Evolutionary conservation across 35 echinoderm and acorn worm genomes (phyloP).

Genomic region (Eucidaris tribuloides): DNA sequence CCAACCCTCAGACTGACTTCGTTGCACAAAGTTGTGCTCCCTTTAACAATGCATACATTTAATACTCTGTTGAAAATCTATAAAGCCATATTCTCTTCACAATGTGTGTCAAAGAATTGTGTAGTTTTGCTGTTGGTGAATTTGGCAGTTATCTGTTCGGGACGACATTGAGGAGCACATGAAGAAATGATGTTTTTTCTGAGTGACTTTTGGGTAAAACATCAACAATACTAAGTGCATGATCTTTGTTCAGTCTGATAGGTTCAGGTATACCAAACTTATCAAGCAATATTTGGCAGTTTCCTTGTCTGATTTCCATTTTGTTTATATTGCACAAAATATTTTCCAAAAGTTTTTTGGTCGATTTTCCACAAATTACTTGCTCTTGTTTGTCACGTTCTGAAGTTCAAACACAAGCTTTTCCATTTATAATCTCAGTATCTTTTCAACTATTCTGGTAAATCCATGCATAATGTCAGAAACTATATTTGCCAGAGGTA

Average conservation of each 20-base stretch:
- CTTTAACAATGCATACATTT: too few species aligned
- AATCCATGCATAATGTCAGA: conserved; percentile 38
- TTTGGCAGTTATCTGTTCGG: too few species aligned
- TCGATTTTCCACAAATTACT: neutral
- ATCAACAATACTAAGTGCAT: conserved; percentile 44
- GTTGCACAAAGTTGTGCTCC: too few species aligned
- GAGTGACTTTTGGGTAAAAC: too few species aligned
- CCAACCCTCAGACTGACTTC: too few species aligned
- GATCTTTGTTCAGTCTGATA: conserved; percentile 42
- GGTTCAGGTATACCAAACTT: conserved; percentile 39
- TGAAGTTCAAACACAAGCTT: conserved; percentile 14
- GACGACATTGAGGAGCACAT: too few species aligned
- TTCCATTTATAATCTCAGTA: conserved; percentile 32
- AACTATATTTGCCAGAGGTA: conserved; percentile 29
- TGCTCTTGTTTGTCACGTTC: neutral
- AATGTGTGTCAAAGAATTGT: too few species aligned
- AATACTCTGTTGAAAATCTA: too few species aligned
- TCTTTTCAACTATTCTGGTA: conserved; percentile 51
- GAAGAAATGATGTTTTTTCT: too few species aligned
- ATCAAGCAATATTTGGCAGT: conserved; percentile 48
- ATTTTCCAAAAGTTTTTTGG: neutral
- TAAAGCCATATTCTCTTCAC: too few species aligned
- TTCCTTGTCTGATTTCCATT: conserved; percentile 38
- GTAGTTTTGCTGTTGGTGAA: too few species aligned
- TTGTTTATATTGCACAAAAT: conserved; percentile 47